Base-by-base conservation (phyloP, 2,113 vertebrate genomes). In the Dipodomys merriami region DNA sequence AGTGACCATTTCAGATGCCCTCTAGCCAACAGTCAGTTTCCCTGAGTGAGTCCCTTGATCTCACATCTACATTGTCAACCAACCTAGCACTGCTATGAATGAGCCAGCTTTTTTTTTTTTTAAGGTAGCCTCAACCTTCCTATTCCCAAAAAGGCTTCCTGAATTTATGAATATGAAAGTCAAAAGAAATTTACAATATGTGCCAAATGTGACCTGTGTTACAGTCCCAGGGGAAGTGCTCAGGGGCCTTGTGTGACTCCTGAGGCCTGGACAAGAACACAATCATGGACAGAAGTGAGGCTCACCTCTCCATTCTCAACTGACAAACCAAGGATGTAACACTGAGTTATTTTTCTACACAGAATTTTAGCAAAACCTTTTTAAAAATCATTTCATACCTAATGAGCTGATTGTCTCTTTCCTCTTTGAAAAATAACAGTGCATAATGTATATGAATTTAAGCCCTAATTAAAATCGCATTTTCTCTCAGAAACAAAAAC, bases 401-500 rank as follows among this genome's bases (percentile, higher is more conserved):
- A 88, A 88, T 94, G 94, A 97, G 74, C 91, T 93, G 91, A 94
- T 84, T 13, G 93, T 91, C 94, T 97, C 94, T 88, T 92, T 97
- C 69, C 20, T 6, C 88, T 96, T 96, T 94, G 96, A 97, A 96
- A 94, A 96, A 88, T 97, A 96, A 97, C 78, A 33, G 64, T 96
- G 90, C 97, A 91, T 96, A 96, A 96, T 92, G 86, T 97, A 84
- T 96, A 94, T 96, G 81, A 82, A 93, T 95, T 97, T 96, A 91
- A 97, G 92, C 96, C 95, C 94, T 96, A 94, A 98, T 97, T 91
- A 98, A 98, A 97, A 78, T 84, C 92, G 67, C 91, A 62, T 95
- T 95, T 84, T 95, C 79, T 83, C 91, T 95, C 86, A 91, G 68
- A 93, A 84, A 88, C 44, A 49, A 53, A 95, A 81, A n/a, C n/a